Evolutionary conservation across 2,113 vertebrate species (phyloP).

Genomic region (Ranitomeya variabilis): DNA sequence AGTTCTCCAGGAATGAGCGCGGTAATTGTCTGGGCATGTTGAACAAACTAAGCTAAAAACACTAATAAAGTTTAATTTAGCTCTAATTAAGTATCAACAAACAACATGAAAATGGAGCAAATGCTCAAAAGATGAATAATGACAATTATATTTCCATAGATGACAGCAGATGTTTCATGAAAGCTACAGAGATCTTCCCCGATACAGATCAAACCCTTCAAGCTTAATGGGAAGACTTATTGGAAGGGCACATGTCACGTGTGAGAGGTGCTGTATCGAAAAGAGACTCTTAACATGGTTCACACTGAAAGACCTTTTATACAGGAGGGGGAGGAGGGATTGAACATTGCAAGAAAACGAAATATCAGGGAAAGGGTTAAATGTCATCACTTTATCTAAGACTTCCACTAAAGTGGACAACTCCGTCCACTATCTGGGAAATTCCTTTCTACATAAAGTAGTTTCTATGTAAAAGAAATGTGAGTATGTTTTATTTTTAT

Average conservation of each 20-base stretch:
- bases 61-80: constrained; percentile 21
- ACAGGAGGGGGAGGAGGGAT: background rate
- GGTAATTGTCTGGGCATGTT: background rate
- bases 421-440: no score
- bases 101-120: constrained; percentile 7
- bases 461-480: no score
- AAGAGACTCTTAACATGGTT: background rate
- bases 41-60: background rate
- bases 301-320: background rate
- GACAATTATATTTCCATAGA: constrained; percentile 5
- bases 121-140: constrained; percentile 17
- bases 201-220: background rate
- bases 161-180: constrained; percentile 15
- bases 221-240: background rate
- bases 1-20: background rate
- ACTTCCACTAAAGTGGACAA: no score
- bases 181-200: background rate
- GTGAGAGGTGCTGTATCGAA: background rate
- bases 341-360: background rate
- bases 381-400: background rate
- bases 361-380: background rate
- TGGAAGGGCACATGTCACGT: background rate
- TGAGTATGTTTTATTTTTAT: no score
- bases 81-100: constrained; percentile 23
- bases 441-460: no score